Base-by-base conservation (phyloP, 1,140 invertebrate species). In the Heliothis virescens region DNA sequence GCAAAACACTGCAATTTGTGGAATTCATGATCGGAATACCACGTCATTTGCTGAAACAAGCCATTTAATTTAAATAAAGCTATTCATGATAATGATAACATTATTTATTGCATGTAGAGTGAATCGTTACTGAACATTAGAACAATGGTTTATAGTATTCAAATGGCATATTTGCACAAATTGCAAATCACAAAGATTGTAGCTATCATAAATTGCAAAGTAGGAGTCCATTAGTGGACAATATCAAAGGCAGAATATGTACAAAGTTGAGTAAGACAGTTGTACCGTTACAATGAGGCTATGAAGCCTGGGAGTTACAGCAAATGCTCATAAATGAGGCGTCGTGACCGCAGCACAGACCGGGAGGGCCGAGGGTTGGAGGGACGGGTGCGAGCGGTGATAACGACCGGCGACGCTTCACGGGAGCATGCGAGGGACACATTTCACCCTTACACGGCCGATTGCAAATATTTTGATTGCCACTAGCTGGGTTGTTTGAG, bases 221-320 rank as follows among this genome's bases (percentile, higher is more conserved):
- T 4, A 69, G 50, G 21, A 67, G 9, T 53, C 65, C 4, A 26
- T 63, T 52, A 29, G 10, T 26, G 65, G 41, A 50, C 18, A 52
- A 52, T 50, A 63, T 41, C 13, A 50, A 69, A 69, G 65, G 63
- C 7, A 47, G 15, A 65, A 18, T 48, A 18, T 13, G 41, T 69
- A 69, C 11, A 26, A 69, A 69, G n/a, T 47, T 26, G 47, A 15
- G 18, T 48, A 69, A 69, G 48, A 50, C 41, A 48, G 63, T 67
- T 67, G 63, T 15, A 69, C 65, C 65, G 47, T 52, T 29, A 15
- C 12, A 69, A 69, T 52, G 65, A 26, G 65, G 18, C 47, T 52
- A 69, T 69, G 52, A 69, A 69, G 65, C 48, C 50, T 15, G 65
- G 12, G 48, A 69, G 48, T 69, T 53, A 69, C 65, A 52, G 65